These are phyloP conservation scores for Hirundichthys speculiger DNA, from an alignment of 2,113 vertebrate species.

Conservation along the genomic window DNA sequence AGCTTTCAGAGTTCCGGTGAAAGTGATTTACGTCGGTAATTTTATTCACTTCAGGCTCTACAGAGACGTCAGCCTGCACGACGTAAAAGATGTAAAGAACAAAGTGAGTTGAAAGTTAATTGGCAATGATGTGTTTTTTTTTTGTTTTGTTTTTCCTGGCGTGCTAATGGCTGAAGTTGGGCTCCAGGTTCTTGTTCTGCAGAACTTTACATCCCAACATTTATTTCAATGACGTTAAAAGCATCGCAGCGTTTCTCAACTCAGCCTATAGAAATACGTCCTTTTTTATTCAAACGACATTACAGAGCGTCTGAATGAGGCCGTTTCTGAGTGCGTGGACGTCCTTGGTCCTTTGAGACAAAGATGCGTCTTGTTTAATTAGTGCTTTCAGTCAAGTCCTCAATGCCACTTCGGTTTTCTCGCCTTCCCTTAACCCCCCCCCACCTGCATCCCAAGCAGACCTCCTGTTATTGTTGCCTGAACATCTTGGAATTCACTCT, in stretches of 20 bases:
- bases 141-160: neutral
- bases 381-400: slow-evolving; percentile 55
- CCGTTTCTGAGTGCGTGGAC: slow-evolving; percentile 51
- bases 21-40: neutral
- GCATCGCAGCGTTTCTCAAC: slow-evolving; percentile 37
- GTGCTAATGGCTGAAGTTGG: slow-evolving; percentile 19
- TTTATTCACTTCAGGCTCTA: neutral
- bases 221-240: slow-evolving; percentile 32
- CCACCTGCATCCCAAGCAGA: too few relatives aligned
- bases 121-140: neutral
- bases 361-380: slow-evolving; percentile 63
- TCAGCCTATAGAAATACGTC: slow-evolving; percentile 52
- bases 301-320: slow-evolving; percentile 52
- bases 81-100: neutral
- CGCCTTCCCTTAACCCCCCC: too few relatives aligned
- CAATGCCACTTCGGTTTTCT: slow-evolving; percentile 57
- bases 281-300: slow-evolving; percentile 50
- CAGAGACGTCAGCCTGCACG: neutral
- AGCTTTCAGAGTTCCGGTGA: neutral
- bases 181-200: slow-evolving; percentile 10
- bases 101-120: slow-evolving; percentile 1
- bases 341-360: slow-evolving; percentile 67
- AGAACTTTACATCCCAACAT: slow-evolving; percentile 30
- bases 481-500: too few relatives aligned
- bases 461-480: too few relatives aligned